Conservation (phyloP, 2,797 vertebrate species). For the Macropus fuliginosus region DNA sequence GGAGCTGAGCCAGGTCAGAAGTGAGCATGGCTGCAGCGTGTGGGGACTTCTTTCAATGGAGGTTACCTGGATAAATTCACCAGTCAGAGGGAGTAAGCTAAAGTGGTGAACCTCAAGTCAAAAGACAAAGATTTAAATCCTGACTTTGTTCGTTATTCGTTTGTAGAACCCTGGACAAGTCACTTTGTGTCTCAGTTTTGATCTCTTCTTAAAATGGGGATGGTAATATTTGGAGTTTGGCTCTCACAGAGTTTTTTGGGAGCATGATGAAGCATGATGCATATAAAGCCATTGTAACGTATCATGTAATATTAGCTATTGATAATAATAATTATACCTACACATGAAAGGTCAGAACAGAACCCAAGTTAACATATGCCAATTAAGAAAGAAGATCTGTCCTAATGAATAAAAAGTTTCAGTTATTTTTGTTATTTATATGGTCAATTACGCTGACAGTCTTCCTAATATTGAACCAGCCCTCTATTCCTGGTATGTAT, state of each 20-base stretch:
- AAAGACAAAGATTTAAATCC: background rate
- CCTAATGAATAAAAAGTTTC: background rate
- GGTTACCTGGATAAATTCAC: no score
- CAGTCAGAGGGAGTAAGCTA: no score
- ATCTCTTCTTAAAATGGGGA: background rate
- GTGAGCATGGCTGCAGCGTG: background rate
- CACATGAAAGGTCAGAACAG: background rate
- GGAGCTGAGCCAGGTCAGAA: background rate
- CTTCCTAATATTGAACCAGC: background rate
- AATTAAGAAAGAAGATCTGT: background rate
- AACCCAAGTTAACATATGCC: background rate
- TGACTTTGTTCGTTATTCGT: background rate
- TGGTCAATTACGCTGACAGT: background rate
- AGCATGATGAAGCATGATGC: background rate
- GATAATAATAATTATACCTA: background rate
- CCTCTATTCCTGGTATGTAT: background rate
- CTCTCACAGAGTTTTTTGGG: background rate
- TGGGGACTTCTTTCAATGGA: background rate
- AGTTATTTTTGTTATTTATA: background rate
- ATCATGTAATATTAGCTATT: background rate
- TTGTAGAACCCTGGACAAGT: conserved; percentile 14
- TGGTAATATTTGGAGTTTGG: background rate
- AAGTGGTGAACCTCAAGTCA: background rate
- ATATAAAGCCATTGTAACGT: background rate
- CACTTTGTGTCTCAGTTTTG: background rate